These are phyloP conservation scores for Clarias fuscus DNA, from an alignment of 2,797 vertebrate genomes.

Conservation along the genomic window DNA sequence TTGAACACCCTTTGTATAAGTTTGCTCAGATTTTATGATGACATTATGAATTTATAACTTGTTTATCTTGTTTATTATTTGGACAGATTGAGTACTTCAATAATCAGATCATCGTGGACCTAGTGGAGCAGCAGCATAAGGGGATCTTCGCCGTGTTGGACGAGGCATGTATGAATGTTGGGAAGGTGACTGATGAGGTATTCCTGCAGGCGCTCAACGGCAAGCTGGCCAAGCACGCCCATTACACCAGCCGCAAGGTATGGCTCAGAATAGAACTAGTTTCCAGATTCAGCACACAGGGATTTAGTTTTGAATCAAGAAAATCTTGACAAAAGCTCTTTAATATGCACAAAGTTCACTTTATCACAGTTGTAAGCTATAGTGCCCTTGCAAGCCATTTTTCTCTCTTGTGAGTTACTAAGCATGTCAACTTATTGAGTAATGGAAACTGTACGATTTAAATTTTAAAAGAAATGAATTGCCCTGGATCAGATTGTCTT, in stretches of 20 bases:
- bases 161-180: slow-evolving; percentile 97
- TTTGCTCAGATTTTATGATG: not conserved
- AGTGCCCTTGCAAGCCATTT: not conserved
- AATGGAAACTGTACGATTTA: not conserved
- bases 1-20: not conserved
- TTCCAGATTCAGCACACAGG: not conserved
- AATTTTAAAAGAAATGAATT: not conserved
- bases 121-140: slow-evolving; percentile 97
- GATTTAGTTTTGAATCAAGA: not conserved
- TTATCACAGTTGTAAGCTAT: not conserved
- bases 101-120: slow-evolving; percentile 96
- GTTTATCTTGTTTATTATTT: not conserved
- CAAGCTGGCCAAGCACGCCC: slow-evolving; percentile 90
- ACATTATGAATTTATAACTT: not conserved
- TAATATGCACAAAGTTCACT: not conserved
- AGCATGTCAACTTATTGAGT: not conserved
- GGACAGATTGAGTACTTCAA: slow-evolving; percentile 97
- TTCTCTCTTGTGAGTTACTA: no score
- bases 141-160: slow-evolving; percentile 95
- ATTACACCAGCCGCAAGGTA: slow-evolving; percentile 98
- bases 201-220: slow-evolving; percentile 93
- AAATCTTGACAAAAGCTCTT: not conserved
- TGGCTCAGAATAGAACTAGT: not conserved
- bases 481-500: no score
- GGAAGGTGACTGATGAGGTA: slow-evolving; percentile 94